Evolutionary conservation across 2,113 vertebrate genomes (phyloP), one percentile per base, ranked within the genome.

Genomic region (Scatophagus argus): DNA sequence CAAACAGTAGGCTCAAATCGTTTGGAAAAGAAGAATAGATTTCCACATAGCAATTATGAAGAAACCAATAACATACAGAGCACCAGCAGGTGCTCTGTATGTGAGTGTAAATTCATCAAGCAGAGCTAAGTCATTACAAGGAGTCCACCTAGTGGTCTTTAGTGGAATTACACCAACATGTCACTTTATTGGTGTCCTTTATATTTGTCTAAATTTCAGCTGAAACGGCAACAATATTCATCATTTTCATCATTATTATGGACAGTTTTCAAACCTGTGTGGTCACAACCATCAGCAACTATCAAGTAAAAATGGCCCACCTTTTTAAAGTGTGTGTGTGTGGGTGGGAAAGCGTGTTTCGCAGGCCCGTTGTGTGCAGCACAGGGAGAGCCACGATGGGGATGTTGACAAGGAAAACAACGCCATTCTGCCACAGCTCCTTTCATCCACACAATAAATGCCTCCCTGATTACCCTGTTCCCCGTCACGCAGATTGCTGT

Each of bases 121-220:
- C 36, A 2, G 29, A 46, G 13, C 23, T 36, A 87, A 58, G 46
- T 47, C 23, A 14, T 47, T 70, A 43, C 88, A 86, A 93, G 63
- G 79, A 74, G 88, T 83, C 78, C 92, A 92, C 88, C 93, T 92
- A 87, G 89, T 89, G 93, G 85, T 17, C 0, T 1, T 29, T 19
- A 8, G 1, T 0, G 5, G 61, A 52, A 77, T 3, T 60, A 10
- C 75, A 77, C 14, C 4, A 55, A 47, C 8, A 9, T 6, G 0
- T 21, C 19, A 4, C 23, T 19, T 61, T 1, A 34, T 25, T 46
- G 31, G 1, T 25, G 8, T 8, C 6, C 12, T 32, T 62, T 8
- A 39, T 8, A 39, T 16, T 51, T 43, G 1, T 38, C 23, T 27
- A 3, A 79, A 56, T 8, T 23, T 32, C 9, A 47, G 56, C 14